A percentile compares a stretch with the other conserved stretches of the same genome.
phyloP scores from a whole-genome alignment of 2,797 vertebrate species.

The Poecilia wingei region DNA sequence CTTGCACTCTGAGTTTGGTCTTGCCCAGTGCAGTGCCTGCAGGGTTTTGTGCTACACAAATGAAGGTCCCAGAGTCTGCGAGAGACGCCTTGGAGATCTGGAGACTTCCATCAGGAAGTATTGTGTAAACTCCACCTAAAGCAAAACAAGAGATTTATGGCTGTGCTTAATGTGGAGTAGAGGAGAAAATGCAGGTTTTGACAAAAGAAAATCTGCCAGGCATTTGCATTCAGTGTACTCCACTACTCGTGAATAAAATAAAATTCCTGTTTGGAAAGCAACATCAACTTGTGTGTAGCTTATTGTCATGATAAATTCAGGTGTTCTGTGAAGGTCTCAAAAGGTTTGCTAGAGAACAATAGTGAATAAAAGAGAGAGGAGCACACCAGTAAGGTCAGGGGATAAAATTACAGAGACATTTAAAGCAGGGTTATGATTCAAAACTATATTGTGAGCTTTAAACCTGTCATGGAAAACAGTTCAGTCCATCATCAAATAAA shows the following conservation, averaged over 20 bases:
- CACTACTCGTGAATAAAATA: not conserved
- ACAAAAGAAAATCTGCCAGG: not conserved
- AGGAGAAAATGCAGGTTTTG: not conserved
- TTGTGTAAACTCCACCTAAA: conserved; percentile 81
- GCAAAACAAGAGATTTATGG: not conserved
- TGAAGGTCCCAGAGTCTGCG: conserved; percentile 90
- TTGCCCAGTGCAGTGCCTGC: conserved; percentile 94
- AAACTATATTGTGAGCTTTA: not conserved
- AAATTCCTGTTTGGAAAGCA: not conserved
- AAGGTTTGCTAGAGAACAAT: not conserved
- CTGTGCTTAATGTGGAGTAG: not conserved
- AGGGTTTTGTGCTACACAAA: conserved; percentile 95
- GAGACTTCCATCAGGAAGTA: conserved; percentile 88
- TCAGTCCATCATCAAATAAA: not conserved
- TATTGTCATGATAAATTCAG: not conserved
- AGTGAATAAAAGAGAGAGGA: not conserved
- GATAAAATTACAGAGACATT: not conserved
- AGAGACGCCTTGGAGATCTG: conserved; percentile 87
- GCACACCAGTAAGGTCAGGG: not conserved
- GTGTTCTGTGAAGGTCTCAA: not conserved
- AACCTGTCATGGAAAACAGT: not conserved
- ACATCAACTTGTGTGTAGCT: not conserved
- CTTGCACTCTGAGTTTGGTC: conserved; percentile 94
- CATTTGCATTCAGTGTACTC: not conserved
- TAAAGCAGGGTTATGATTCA: not conserved